phyloP scores from a whole-genome alignment of 1,140 invertebrate species.

The Drosophila leontia region DNA sequence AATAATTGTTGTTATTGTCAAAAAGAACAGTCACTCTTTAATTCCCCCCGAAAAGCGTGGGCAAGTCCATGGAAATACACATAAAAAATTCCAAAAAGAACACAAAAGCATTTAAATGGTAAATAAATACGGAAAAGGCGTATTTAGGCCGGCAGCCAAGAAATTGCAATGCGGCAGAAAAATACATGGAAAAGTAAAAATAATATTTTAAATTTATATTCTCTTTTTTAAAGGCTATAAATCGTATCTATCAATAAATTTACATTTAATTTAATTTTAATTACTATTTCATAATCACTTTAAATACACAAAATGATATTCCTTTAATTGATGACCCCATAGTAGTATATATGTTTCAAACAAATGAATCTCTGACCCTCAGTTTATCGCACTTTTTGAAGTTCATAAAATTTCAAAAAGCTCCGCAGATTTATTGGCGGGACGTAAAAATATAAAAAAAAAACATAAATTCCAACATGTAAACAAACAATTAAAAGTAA shows the following conservation, averaged over 20 bases:
- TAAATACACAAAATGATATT: slow-evolving; percentile 1
- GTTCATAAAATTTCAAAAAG: slow-evolving; percentile 25
- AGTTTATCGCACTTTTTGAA: slow-evolving; percentile 21
- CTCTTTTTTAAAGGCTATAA: neutral
- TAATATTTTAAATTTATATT: neutral
- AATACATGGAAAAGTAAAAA: neutral
- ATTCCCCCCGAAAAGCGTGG: slow-evolving; percentile 7
- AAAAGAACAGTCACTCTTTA: slow-evolving; percentile 15
- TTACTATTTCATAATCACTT: neutral
- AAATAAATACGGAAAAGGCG: slow-evolving; percentile 7
- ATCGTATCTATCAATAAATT: neutral
- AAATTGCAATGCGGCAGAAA: neutral
- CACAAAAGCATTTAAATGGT: slow-evolving; percentile 10
- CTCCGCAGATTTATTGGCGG: neutral
- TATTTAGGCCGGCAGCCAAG: neutral
- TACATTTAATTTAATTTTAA: neutral
- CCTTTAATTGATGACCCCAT: neutral
- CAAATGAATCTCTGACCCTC: slow-evolving; percentile 15
- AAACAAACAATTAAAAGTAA: slow-evolving; percentile 37
- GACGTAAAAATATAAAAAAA: slow-evolving; percentile 1
- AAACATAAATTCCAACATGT: slow-evolving; percentile 6
- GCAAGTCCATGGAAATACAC: slow-evolving; percentile 6
- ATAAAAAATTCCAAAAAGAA: slow-evolving; percentile 2
- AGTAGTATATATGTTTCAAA: neutral
- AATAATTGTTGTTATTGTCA: slow-evolving; percentile 31